A percentile compares a stretch with the other conserved stretches of the same genome.
phyloP scores from a whole-genome alignment of 2,113 vertebrate genomes.

The Synodontis membranacea region DNA sequence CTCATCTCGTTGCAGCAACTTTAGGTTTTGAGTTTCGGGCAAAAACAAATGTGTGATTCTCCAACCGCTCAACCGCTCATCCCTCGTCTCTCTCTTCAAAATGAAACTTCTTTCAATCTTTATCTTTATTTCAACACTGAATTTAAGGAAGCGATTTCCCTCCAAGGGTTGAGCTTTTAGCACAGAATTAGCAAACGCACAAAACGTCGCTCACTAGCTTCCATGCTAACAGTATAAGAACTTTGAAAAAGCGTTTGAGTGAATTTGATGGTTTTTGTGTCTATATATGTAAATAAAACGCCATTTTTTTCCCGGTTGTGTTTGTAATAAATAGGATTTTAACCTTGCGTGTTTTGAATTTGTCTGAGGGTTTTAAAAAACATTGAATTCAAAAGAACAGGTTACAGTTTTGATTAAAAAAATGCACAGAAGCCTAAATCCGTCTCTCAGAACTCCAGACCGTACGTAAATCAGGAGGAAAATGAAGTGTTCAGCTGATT shows the following conservation, averaged over 20 bases:
- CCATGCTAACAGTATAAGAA: background rate
- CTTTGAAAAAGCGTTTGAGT: no score
- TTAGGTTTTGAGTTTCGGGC: background rate
- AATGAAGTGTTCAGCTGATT: background rate
- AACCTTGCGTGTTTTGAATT: no score
- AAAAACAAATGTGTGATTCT: background rate
- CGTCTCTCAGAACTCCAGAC: background rate
- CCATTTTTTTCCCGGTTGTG: no score
- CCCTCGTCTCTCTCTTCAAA: background rate
- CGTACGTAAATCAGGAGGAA: background rate
- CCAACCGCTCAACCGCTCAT: background rate
- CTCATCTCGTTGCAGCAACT: background rate
- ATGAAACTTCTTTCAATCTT: background rate
- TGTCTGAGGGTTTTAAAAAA: background rate
- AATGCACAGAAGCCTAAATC: background rate
- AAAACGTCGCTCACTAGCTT: background rate
- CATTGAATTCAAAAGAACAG: background rate
- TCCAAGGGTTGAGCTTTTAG: background rate
- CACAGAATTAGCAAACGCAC: background rate
- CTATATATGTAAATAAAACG: no score
- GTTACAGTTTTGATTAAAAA: background rate
- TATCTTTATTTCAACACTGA: background rate
- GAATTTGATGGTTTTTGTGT: no score
- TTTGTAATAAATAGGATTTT: no score
- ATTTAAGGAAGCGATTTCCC: background rate